Evolutionary conservation across 1,140 invertebrate species (phyloP), one percentile per base, ranked within the genome.

Genomic region (Zeugodacus cucurbitae): DNA sequence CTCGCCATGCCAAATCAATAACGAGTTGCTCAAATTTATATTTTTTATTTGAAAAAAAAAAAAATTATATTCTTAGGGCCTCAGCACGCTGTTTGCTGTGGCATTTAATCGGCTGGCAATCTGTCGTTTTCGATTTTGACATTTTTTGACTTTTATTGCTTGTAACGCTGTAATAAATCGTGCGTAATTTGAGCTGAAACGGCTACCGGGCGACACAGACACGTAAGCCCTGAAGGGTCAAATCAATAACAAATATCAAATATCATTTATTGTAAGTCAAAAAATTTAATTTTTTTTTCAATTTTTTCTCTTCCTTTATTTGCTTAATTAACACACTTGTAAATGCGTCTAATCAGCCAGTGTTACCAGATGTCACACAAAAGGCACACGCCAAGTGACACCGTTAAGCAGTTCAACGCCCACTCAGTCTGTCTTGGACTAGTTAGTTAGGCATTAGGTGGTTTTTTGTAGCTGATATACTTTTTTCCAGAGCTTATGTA

Each of bases 291-390:
- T 48, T 26, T 32, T 78, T 26, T 78, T 26, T 78, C 10, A 78
- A 37, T 82, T 26, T 48, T 44, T 82, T n/a, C n/a, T 3, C 6
- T 44, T 70, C 8, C 11, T 32, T 48, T n/a, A 14, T 48, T 26
- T 54, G 74, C 32, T 82, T 82, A 82, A 82, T 82, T 82, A 82
- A 82, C 37, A 10, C 41, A 54, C 74, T 82, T 48, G 22, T 82
- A 48, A 82, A 26, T 82, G 44, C 22, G 22, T 2, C 3, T 82
- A 82, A 82, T 82, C 48, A 82, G 26, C 44, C 22, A 48, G 37
- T 8, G 41, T 14, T 48, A 41, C 1, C 11, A 29, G 20, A 48
- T 3, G 26, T 44, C 48, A 82, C n/a, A 37, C 41, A 44, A 82
- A 48, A 82, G 37, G 44, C 74, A 82, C 74, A 48, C 74, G 44